Evolutionary conservation across 2,113 vertebrate genomes (phyloP).

Genomic region (Chaenocephalus aceratus): DNA sequence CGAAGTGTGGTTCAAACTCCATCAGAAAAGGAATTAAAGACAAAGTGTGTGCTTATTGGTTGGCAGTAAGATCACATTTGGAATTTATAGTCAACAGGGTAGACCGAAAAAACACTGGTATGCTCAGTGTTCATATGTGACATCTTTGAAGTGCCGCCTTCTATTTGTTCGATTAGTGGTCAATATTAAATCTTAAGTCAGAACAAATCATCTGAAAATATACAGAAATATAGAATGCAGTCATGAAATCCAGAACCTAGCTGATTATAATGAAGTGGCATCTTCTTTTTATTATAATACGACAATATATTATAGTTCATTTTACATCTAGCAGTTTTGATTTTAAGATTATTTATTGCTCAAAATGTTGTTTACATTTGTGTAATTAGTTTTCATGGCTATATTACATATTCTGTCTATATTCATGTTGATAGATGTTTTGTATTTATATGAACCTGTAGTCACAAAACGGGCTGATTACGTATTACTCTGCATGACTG

Average conservation of each 20-base stretch:
- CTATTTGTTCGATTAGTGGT: no score
- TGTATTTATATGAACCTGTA: no score
- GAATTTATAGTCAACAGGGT: background rate
- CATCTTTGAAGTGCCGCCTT: slow-evolving; percentile 15
- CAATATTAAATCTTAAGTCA: background rate
- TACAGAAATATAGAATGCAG: background rate
- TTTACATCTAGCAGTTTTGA: background rate
- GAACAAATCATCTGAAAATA: background rate
- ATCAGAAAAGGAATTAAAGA: background rate
- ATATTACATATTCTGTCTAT: background rate
- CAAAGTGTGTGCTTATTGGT: no score
- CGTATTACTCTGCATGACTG: background rate
- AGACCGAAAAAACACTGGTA: background rate
- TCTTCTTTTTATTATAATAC: background rate
- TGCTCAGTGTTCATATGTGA: background rate
- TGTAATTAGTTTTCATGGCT: background rate
- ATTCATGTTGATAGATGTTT: background rate
- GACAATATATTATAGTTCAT: background rate
- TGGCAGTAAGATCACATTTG: background rate
- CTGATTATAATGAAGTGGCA: background rate
- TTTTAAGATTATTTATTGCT: background rate
- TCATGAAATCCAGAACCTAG: background rate
- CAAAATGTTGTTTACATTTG: background rate
- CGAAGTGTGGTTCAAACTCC: background rate
- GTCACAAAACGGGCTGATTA: no score